Evolutionary conservation across 2,888 invertebrate genomes (phyloP), one percentile per base, ranked within the genome.

Genomic region (Brachyopa scutellaris): DNA sequence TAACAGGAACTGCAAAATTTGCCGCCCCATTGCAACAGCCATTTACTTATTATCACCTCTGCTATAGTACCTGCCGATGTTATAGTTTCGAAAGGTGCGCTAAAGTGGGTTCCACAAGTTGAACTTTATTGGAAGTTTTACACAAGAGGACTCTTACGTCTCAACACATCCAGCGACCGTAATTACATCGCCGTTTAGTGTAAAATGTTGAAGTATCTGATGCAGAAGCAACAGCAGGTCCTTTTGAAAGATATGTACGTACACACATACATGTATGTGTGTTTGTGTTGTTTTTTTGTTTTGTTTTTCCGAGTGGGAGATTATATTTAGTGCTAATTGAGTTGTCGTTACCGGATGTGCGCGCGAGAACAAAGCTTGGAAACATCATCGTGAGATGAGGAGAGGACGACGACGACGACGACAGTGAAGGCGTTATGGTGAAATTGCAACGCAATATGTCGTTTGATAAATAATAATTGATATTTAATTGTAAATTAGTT

Each of bases 281-380:
- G 40, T 26, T 19, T 31, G 5, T 31, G 13, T 15, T 42, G 45
- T 29, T 40, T 29, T 23, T 64, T 26, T 13, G 33, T 64, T 40
- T 13, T n/a, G n/a, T n/a, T n/a, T n/a, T n/a, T n/a, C n/a, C n/a
- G 38, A 45, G 2, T 38, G 6, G 49, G 6, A 66, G 74, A 40
- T 66, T 57, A 66, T 74, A 74, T 74, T 66, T 72, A 66, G 53
- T 66, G 82, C 82, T 82, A 82, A 82, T 82, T 82, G 82, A 82
- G 77, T 72, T 82, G 77, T 82, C 82, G 82, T 66, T 77, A 77
- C 45, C 66, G 82, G 77, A 72, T 82, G 77, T 72, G 47, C 70
- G 47, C 70, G 61, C 61, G 45, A 66, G 64, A 72, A 82, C 82
- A 77, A 76, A 72, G 77, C 29, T 42, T 26, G 42, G 17, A 13